A percentile compares a stretch with the other conserved stretches of the same genome.
Evolutionary conservation across 2,113 vertebrate genomes (phyloP).

Genomic region (Campylorhamphus procurvoides): DNA sequence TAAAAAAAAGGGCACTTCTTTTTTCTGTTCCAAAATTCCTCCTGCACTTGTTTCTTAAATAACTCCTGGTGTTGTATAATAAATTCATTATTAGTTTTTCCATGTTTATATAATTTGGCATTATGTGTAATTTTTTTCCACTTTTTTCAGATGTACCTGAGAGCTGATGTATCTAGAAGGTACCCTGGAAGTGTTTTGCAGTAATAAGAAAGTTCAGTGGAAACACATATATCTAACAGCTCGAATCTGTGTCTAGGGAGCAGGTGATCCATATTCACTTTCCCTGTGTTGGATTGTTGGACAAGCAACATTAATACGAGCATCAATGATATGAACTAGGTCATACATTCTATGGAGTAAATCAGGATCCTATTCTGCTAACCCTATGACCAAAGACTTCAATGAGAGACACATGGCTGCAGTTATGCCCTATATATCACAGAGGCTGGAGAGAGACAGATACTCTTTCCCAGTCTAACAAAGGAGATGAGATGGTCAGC

Average conservation of each 20-base stretch:
- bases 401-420: rapidly evolving
- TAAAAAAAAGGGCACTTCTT: not conserved
- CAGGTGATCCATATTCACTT: not conserved
- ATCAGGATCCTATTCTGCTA: not conserved
- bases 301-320: not conserved
- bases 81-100: not conserved
- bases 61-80: not conserved
- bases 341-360: not conserved
- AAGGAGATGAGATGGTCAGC: not conserved
- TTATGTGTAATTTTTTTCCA: not conserved
- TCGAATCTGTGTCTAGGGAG: not conserved
- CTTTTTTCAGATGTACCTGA: not conserved
- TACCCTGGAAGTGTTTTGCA: not conserved
- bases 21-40: conserved; percentile 3
- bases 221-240: not conserved
- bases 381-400: not conserved
- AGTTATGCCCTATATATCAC: not conserved
- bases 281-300: not conserved
- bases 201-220: not conserved
- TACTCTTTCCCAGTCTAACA: not conserved
- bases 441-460: not conserved
- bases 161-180: not conserved
- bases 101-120: not conserved
- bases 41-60: conserved; percentile 15
- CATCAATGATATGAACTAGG: not conserved